These are phyloP conservation scores for Nemapogon koenigi DNA, from an alignment of 2,888 invertebrate genomes.

Conservation along the genomic window DNA sequence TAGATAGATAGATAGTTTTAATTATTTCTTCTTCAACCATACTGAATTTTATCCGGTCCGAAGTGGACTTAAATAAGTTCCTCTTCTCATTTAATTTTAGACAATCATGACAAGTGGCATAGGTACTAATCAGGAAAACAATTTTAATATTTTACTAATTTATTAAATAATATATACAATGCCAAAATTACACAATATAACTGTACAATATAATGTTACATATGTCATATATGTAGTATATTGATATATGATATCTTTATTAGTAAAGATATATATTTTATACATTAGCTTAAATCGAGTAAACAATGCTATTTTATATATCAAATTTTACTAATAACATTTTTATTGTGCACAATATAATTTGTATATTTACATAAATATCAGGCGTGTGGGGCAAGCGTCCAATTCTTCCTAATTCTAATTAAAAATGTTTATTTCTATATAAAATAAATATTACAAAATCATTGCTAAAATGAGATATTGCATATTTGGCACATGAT, in stretches of 20 bases:
- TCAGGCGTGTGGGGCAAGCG: constrained; percentile 58
- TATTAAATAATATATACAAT: constrained; percentile 51
- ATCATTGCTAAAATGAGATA: too few species aligned
- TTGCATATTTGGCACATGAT: too few species aligned
- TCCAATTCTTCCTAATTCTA: too few species aligned
- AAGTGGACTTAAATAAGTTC: too few species aligned
- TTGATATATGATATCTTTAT: constrained; percentile 38
- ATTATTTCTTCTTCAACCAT: too few species aligned
- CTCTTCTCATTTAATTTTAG: too few species aligned
- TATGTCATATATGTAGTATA: constrained; percentile 58
- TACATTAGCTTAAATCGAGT: constrained; percentile 36
- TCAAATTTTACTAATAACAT: constrained; percentile 24
- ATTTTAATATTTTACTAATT: constrained; percentile 45
- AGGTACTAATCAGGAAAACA: constrained; percentile 4
- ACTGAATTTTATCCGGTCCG: too few species aligned
- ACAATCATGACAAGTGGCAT: too few species aligned
- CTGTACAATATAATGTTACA: constrained; percentile 2
- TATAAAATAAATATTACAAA: too few species aligned
- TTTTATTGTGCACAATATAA: constrained; percentile 41
- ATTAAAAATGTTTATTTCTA: too few species aligned
- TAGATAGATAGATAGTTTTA: too few species aligned
- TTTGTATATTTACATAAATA: constrained; percentile 42
- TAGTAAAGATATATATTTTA: constrained; percentile 44
- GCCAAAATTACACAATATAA: constrained; percentile 41
- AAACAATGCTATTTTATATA: constrained; percentile 31